A percentile compares a stretch with the other conserved stretches of the same genome.
These are phyloP conservation scores for Panagrolaimus sp. DNA, from an alignment of 1,140 invertebrate genomes.

Conservation along the genomic window DNA sequence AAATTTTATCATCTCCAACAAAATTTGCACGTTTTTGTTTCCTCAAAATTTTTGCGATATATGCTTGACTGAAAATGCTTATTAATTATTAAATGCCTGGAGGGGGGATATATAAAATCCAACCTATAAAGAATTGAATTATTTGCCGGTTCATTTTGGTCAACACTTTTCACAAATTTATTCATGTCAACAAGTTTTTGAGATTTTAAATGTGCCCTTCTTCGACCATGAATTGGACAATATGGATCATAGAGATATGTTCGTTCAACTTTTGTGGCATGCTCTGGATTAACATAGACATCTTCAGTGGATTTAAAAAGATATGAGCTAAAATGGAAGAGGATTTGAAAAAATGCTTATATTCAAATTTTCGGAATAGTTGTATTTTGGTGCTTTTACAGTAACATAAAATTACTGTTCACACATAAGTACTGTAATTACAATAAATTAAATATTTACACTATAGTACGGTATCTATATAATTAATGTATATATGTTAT, in stretches of 20 bases:
- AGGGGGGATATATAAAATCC: neutral
- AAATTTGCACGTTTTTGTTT: slow-evolving; percentile 50
- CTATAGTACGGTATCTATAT: too few relatives aligned
- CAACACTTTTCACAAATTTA: slow-evolving; percentile 42
- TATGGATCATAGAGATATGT: slow-evolving; percentile 54
- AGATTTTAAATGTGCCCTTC: slow-evolving; percentile 31
- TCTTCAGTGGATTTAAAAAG: slow-evolving; percentile 43
- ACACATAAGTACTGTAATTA: too few relatives aligned
- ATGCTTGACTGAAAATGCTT: slow-evolving; percentile 46
- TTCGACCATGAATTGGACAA: slow-evolving; percentile 53
- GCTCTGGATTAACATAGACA: slow-evolving; percentile 29
- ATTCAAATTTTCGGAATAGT: slow-evolving; percentile 26
- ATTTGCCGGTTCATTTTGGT: slow-evolving; percentile 40
- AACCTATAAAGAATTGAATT: neutral
- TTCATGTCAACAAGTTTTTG: slow-evolving; percentile 51
- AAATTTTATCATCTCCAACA: slow-evolving; percentile 35
- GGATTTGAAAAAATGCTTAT: neutral
- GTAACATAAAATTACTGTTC: too few relatives aligned
- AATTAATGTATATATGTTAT: neutral
- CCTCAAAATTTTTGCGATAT: slow-evolving; percentile 51
- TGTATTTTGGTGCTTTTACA: slow-evolving; percentile 44
- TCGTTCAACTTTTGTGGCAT: slow-evolving; percentile 23
- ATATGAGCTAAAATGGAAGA: slow-evolving; percentile 43
- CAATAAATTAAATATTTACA: too few relatives aligned
- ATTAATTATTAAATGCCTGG: neutral